Evolutionary conservation across 2,113 vertebrate genomes (phyloP).

Genomic region (Tauraco erythrolophus): DNA sequence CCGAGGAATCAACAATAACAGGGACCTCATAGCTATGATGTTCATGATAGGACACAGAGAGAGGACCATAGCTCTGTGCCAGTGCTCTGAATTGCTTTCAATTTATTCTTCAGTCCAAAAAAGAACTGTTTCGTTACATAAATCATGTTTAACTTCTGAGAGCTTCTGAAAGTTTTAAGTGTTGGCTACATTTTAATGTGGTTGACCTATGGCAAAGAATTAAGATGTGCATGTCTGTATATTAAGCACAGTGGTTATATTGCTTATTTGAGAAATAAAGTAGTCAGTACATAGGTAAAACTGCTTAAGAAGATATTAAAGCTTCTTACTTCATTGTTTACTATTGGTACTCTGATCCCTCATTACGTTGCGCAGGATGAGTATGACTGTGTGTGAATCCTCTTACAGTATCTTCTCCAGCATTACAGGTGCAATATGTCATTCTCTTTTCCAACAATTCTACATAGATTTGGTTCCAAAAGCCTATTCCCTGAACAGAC

Average conservation of each 20-base stretch:
- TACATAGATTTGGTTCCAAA: background rate
- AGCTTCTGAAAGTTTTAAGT: background rate
- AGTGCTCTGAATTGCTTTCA: background rate
- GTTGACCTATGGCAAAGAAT: background rate
- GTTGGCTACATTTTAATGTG: background rate
- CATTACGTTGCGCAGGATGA: background rate
- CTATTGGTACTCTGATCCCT: background rate
- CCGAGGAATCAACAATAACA: background rate
- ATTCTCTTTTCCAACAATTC: background rate
- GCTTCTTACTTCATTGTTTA: background rate
- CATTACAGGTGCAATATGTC: background rate
- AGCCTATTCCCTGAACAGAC: background rate
- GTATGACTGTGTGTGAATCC: background rate
- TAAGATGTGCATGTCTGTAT: background rate
- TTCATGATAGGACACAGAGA: background rate
- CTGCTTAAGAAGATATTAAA: background rate
- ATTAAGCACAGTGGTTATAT: background rate
- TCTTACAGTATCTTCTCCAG: background rate
- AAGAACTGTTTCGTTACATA: background rate
- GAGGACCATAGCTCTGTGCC: background rate
- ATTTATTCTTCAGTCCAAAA: background rate
- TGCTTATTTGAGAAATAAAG: background rate
- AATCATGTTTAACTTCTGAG: background rate
- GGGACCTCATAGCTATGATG: background rate
- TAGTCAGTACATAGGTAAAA: background rate